These are phyloP conservation scores for Parnassius mnemosyne DNA, from an alignment of 2,888 invertebrate species.

Conservation along the genomic window DNA sequence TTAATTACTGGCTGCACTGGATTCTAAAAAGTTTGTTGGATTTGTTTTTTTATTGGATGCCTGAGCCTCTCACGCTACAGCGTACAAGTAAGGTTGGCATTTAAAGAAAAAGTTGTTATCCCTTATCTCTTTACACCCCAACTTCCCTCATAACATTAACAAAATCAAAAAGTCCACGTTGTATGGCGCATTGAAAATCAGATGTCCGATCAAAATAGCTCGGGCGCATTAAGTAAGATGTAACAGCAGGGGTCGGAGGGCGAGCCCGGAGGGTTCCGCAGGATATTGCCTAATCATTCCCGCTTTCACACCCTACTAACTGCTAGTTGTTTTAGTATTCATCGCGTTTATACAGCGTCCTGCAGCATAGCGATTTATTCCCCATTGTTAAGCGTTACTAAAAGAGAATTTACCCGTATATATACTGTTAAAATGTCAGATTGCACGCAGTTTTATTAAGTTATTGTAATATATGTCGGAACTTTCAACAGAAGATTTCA, in stretches of 20 bases:
- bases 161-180: conserved; percentile 21
- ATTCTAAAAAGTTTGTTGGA: too few species aligned
- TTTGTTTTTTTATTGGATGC: too few species aligned
- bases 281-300: conserved; percentile 79
- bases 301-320: conserved; percentile 75
- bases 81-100: too few species aligned
- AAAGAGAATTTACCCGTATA: conserved; percentile 43
- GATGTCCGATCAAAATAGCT: conserved; percentile 64
- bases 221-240: conserved; percentile 72
- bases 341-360: conserved; percentile 60
- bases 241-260: conserved; percentile 64
- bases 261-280: conserved; percentile 57
- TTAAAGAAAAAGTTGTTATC: too few species aligned
- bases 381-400: conserved; percentile 57
- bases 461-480: too few species aligned
- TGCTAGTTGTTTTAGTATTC: conserved; percentile 78
- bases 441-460: neutral
- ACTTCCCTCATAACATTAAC: conserved; percentile 10
- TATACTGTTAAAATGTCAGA: conserved; percentile 23
- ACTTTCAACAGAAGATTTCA: too few species aligned
- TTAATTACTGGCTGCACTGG: too few species aligned
- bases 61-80: too few species aligned
- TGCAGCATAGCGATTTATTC: conserved; percentile 58
- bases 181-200: conserved; percentile 50
- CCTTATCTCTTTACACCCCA: too few species aligned